Evolutionary conservation across 2,888 invertebrate genomes (phyloP).

Genomic region (Orthonychiurus folsomi): DNA sequence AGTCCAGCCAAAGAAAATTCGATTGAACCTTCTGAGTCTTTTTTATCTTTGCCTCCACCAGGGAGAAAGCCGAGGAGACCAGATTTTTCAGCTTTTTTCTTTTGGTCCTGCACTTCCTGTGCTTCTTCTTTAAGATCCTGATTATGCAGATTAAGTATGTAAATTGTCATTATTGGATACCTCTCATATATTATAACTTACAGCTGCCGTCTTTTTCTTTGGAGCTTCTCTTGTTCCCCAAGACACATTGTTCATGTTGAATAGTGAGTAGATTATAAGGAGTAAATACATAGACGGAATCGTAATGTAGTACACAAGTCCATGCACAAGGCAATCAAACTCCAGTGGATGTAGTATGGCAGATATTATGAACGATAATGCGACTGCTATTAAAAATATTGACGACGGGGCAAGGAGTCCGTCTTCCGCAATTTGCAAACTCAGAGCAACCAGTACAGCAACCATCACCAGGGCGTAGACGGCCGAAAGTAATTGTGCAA

Average conservation of each 20-base stretch:
- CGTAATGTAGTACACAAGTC: conserved; percentile 77
- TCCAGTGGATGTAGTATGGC: conserved; percentile 70
- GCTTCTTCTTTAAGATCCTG: background rate
- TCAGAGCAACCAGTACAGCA: conserved; percentile 71
- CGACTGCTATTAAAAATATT: conserved; percentile 68
- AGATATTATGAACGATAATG: conserved; percentile 52
- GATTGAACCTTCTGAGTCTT: conserved; percentile 47
- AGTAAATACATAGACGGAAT: conserved; percentile 89
- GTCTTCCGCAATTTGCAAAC: conserved; percentile 67
- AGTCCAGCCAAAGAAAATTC: conserved; percentile 51
- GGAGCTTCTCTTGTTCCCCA: conserved; percentile 86
- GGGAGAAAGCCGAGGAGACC: background rate
- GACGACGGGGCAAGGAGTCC: conserved; percentile 74
- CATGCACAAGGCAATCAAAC: conserved; percentile 61
- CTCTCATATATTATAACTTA: conserved; percentile 45
- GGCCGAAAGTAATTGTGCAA: conserved; percentile 67
- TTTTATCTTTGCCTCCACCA: conserved; percentile 15
- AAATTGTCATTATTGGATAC: background rate
- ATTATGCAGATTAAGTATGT: background rate
- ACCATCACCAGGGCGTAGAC: conserved; percentile 77
- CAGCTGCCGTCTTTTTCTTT: conserved; percentile 43
- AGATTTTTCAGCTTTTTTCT: background rate
- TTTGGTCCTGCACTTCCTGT: background rate
- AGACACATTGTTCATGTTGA: conserved; percentile 83
- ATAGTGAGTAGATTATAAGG: conserved; percentile 80